Base-by-base conservation (phyloP, 2,888 invertebrate genomes). In the Oeneis ivallda region DNA sequence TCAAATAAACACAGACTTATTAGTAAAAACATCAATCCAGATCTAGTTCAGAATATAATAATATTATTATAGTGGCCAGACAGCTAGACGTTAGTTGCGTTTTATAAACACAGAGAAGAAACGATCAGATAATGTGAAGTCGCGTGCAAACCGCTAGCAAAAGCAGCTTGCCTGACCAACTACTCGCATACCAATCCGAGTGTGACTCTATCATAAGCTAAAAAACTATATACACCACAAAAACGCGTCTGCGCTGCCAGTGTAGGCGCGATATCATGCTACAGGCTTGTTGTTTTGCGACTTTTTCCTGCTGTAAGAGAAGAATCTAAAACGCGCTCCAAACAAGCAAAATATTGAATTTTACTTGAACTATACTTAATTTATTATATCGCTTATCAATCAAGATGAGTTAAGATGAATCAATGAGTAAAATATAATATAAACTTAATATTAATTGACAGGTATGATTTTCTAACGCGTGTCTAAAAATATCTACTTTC, bases 191-290 rank as follows among this genome's bases (percentile, higher is more conserved):
- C 32, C 60, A 68, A 68, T 59, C 58, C 66, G 47, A 57, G 57
- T 63, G 56, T 57, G 56, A 63, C 41, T 59, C 43, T 52, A 43
- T 41, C 17, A 34, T 45, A 10, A 53, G 37, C 19, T 53, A 34
- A 64, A 64, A 64, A 64, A 64, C n/a, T 58, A 15, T 17, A 37
- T 15, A 45, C 59, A n/a, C 15, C 34, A 53, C 75, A 87, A 87
- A 89, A 89, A 88, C 78, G 77, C 83, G 87, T 87, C 85, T 86
- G 82, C 82, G 72, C 76, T 73, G 32, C 17, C 3, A 9, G 11
- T 7, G 45, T 9, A 15, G 37, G 37, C 15, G 8, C 32, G 8
- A 4, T 2, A 15, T 3, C 53, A 53, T 15, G 15, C 34, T 13
- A n/a, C 2, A 53, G 34, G 10, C 53, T 34, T 34, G 15, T 53